Percentiles rank a stretch among this genome's conserved stretches.
phyloP scores from a whole-genome alignment of 2,797 vertebrate genomes.

The Nothura maculosa region DNA sequence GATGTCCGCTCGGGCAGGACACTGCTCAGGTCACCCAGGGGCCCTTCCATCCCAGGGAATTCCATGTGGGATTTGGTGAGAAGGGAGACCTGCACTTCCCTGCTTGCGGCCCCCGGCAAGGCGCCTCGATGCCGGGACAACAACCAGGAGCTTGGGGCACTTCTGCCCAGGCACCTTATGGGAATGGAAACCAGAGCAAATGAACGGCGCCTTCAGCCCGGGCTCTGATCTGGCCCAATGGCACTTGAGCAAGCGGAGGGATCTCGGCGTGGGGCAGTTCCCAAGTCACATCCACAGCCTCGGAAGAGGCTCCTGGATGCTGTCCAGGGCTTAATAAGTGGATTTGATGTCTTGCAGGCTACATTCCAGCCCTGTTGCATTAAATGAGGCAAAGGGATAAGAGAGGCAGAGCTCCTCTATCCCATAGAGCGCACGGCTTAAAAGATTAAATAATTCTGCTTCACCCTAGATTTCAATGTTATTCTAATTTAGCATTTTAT shows the following conservation, averaged over 20 bases:
- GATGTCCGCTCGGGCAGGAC: not conserved
- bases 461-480: constrained; percentile 40
- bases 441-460: constrained; percentile 61
- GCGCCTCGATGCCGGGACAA: accelerated
- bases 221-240: not conserved
- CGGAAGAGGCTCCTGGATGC: not conserved
- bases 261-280: not conserved
- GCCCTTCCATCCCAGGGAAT: not conserved
- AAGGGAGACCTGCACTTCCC: not conserved
- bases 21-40: not conserved
- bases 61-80: not conserved
- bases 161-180: not conserved
- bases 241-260: not conserved
- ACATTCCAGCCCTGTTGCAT: constrained; percentile 35
- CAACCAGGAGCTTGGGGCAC: too few relatives aligned
- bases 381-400: constrained; percentile 56
- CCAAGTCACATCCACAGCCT: constrained; percentile 22
- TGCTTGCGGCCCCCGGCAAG: accelerated
- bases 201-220: not conserved
- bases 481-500: constrained; percentile 28
- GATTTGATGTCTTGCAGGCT: constrained; percentile 48
- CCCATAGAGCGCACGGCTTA: constrained; percentile 23
- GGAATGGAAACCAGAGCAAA: not conserved
- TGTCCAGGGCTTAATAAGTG: constrained; percentile 47
- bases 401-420: constrained; percentile 9